phyloP scores from a whole-genome alignment of 1,140 invertebrate species.

The Diorhabda elongata region DNA sequence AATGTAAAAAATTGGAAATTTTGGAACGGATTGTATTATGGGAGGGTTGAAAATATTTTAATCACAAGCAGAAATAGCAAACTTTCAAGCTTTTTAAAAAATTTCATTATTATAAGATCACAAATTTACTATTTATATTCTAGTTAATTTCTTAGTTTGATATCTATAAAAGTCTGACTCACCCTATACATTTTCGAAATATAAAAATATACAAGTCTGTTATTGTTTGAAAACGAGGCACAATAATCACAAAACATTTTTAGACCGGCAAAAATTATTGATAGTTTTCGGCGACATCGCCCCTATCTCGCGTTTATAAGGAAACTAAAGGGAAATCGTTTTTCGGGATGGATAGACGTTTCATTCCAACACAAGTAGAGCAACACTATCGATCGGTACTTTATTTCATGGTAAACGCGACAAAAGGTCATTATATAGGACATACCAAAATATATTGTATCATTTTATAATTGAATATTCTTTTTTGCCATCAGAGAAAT shows the following conservation, averaged over 20 bases:
- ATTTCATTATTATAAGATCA: too few relatives aligned
- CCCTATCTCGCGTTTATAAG: not conserved
- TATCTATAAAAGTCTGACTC: not conserved
- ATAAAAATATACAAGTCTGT: not conserved
- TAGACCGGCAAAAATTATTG: not conserved
- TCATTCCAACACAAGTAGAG: not conserved
- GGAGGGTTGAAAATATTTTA: too few relatives aligned
- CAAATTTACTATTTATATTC: too few relatives aligned
- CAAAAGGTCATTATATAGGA: too few relatives aligned
- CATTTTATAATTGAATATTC: too few relatives aligned
- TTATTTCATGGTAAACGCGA: not conserved
- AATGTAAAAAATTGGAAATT: too few relatives aligned
- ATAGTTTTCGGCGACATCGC: slow-evolving; percentile 1
- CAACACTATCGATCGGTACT: not conserved
- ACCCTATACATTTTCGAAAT: not conserved
- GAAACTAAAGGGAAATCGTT: not conserved
- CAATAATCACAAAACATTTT: not conserved
- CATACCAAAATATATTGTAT: too few relatives aligned
- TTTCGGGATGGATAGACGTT: slow-evolving; percentile 1
- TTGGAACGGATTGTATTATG: too few relatives aligned
- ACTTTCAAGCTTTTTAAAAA: too few relatives aligned
- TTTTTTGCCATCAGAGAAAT: too few relatives aligned
- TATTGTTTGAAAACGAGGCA: not conserved
- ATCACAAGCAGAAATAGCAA: too few relatives aligned
- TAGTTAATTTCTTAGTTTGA: too few relatives aligned